Conservation (phyloP, 2,888 invertebrate species). For the Tridacna crocea region DNA sequence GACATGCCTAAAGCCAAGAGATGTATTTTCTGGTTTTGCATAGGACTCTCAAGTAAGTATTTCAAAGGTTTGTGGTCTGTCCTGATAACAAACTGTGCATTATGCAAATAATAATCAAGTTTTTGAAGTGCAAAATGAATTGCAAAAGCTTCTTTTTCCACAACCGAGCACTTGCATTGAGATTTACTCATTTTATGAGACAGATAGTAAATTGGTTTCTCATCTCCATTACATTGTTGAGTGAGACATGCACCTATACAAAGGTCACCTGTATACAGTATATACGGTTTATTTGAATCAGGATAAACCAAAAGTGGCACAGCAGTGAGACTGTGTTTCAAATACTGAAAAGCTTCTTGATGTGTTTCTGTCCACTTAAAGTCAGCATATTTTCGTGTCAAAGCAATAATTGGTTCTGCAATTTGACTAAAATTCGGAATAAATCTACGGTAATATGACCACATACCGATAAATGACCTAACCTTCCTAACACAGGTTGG, state of each 20-base stretch:
- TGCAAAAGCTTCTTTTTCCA: conserved; percentile 41
- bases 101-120: conserved; percentile 32
- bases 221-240: conserved; percentile 7
- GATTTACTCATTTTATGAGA: conserved; percentile 32
- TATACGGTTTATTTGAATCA: conserved; percentile 35
- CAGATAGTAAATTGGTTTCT: conserved; percentile 34
- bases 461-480: conserved; percentile 57
- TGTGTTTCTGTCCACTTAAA: conserved; percentile 36
- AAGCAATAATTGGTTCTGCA: conserved; percentile 33
- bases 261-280: conserved; percentile 40
- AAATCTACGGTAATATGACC: conserved; percentile 53
- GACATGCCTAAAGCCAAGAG: conserved; percentile 26
- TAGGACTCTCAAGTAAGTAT: conserved; percentile 29
- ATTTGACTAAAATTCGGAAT: conserved; percentile 49
- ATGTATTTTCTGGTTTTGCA: conserved; percentile 43
- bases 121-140: conserved; percentile 35
- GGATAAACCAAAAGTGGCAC: conserved; percentile 49
- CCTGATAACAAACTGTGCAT: conserved; percentile 31
- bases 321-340: conserved; percentile 40
- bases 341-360: conserved; percentile 43
- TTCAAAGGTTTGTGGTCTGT: conserved; percentile 39
- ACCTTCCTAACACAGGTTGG: conserved; percentile 47
- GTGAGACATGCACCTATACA: conserved; percentile 38
- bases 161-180: conserved; percentile 19
- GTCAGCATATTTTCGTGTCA: conserved; percentile 38